Conservation (phyloP, 2,797 vertebrate species). For the Geotrypetes seraphini region DNA sequence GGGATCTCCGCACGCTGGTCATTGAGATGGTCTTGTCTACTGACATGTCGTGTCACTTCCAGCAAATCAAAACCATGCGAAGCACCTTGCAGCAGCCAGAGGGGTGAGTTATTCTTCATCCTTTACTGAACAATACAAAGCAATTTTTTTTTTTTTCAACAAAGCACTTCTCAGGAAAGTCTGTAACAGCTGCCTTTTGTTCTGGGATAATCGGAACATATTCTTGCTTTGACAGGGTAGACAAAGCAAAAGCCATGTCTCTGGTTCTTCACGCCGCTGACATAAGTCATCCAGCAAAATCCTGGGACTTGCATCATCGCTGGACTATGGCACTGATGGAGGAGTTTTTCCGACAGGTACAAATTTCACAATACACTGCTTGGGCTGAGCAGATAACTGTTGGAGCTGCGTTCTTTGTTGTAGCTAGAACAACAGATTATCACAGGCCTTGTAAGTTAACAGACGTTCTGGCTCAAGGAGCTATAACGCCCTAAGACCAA, state of each 20-base stretch:
- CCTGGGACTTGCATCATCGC: slow-evolving; percentile 84
- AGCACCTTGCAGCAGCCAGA: slow-evolving; percentile 79
- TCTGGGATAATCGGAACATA: no score
- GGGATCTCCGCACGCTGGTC: slow-evolving; percentile 86
- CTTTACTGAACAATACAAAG: not conserved
- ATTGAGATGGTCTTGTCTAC: slow-evolving; percentile 98
- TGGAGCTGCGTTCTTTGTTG: no score
- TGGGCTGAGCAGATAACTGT: no score
- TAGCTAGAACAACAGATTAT: no score
- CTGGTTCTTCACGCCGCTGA: slow-evolving; percentile 95
- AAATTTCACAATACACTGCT: slow-evolving; percentile 28
- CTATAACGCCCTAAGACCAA: no score
- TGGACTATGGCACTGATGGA: slow-evolving; percentile 97
- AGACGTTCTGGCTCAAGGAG: no score
- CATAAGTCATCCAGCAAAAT: slow-evolving; percentile 94
- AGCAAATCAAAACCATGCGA: slow-evolving; percentile 94
- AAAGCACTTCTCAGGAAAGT: not conserved
- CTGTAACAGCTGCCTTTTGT: not conserved
- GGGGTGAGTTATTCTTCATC: slow-evolving; percentile 56
- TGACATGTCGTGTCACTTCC: slow-evolving; percentile 96
- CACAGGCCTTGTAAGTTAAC: no score
- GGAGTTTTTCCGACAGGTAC: slow-evolving; percentile 95
- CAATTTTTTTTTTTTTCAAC: no score
- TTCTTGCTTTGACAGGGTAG: slow-evolving; percentile 67
- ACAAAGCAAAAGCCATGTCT: slow-evolving; percentile 92